Conservation (phyloP, 2,113 vertebrate genomes). For the Oreochromis niloticus region DNA sequence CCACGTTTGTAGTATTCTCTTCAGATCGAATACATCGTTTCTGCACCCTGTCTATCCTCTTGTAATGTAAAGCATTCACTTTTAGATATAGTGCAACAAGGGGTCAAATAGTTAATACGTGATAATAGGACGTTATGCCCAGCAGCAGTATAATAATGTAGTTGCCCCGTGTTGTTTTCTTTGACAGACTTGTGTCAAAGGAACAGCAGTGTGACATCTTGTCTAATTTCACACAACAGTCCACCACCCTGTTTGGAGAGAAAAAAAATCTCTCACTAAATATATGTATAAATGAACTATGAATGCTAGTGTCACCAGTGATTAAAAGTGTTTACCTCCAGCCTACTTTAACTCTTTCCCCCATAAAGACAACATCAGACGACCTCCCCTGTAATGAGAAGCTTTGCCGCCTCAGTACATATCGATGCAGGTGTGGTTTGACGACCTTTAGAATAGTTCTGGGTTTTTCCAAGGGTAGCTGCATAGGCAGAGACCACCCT, state of each 20-base stretch:
- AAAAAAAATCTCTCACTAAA: neutral
- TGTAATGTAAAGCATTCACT: neutral
- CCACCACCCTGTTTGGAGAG: constrained; percentile 12
- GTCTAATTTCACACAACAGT: neutral
- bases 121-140: neutral
- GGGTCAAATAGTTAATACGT: neutral
- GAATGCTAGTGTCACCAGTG: neutral
- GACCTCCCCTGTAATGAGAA: neutral
- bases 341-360: neutral
- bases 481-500: neutral
- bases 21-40: neutral
- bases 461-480: neutral
- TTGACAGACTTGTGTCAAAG: neutral
- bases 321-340: neutral
- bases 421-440: neutral
- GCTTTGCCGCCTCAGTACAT: neutral
- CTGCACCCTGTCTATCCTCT: constrained; percentile 44
- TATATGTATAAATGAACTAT: neutral
- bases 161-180: neutral
- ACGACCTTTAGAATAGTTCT: neutral
- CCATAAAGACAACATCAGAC: neutral
- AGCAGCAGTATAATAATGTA: constrained; percentile 9
- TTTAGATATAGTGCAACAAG: constrained; percentile 51
- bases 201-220: neutral
- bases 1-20: neutral